phyloP scores from a whole-genome alignment of 2,113 vertebrate species.

The Archilochus colubris region DNA sequence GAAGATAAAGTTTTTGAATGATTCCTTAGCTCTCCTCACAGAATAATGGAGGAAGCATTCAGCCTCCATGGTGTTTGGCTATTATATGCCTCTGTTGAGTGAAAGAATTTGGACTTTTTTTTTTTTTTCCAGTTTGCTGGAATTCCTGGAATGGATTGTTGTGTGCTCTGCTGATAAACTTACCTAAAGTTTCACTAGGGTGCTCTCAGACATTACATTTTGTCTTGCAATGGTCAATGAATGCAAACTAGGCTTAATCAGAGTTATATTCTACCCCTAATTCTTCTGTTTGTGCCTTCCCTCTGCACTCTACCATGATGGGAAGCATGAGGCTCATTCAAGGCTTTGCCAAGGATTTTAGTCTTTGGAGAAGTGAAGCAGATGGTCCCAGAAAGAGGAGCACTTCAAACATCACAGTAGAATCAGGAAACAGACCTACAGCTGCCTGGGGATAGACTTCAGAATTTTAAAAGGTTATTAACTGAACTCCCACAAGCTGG shows the following conservation, averaged over 20 bases:
- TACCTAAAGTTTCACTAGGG: not conserved
- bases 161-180: not conserved
- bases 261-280: not conserved
- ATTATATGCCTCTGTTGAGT: not conserved
- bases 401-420: not conserved
- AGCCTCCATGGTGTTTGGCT: too few species aligned
- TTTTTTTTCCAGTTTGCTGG: not conserved
- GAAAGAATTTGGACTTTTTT: not conserved
- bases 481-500: constrained; percentile 55
- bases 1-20: too few species aligned
- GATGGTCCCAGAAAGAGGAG: constrained; percentile 19
- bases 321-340: not conserved
- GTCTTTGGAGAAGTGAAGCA: constrained; percentile 41
- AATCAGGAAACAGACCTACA: constrained; percentile 40
- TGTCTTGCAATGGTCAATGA: not conserved
- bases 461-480: constrained; percentile 64
- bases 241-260: not conserved
- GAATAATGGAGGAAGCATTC: too few species aligned
- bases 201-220: not conserved
- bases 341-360: constrained; percentile 40
- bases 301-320: not conserved
- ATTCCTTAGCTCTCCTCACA: too few species aligned
- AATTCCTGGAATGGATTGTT: not conserved
- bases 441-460: constrained; percentile 37
- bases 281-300: not conserved